phyloP scores from a whole-genome alignment of 92 coral and sea anemone species.

The Umimayanthus kanabou region DNA sequence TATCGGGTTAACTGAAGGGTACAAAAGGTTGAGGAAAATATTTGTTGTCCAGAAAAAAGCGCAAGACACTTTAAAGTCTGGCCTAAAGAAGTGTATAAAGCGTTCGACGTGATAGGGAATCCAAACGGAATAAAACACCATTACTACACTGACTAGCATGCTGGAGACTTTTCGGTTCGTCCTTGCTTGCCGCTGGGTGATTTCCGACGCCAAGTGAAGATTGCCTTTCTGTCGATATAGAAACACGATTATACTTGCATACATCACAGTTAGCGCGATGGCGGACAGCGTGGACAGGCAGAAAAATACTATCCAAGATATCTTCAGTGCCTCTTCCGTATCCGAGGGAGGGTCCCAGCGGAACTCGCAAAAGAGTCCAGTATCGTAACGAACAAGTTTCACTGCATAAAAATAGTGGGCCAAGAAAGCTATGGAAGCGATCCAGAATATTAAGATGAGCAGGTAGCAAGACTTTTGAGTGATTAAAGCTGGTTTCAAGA shows the following conservation, averaged over 20 bases:
- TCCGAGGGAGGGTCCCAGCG: slow-evolving; percentile 16
- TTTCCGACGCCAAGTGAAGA: background rate
- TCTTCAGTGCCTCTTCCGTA: slow-evolving; percentile 3
- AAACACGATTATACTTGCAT: slow-evolving; percentile 1
- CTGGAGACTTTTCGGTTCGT: background rate
- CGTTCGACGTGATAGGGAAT: background rate
- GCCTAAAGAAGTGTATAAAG: background rate
- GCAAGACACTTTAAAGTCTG: background rate
- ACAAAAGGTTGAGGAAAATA: slow-evolving; percentile 1
- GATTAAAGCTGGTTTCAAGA: background rate
- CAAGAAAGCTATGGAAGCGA: background rate
- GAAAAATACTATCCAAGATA: background rate
- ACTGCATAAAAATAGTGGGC: background rate
- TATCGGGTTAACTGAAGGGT: background rate
- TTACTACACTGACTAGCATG: background rate
- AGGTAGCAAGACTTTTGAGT: background rate
- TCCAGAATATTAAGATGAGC: background rate
- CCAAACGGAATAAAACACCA: background rate
- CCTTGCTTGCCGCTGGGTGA: background rate
- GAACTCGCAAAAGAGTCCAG: background rate
- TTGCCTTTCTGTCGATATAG: background rate
- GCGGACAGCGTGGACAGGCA: slow-evolving; percentile 5
- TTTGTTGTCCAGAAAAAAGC: background rate
- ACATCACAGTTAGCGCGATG: slow-evolving; percentile 11
- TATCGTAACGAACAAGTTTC: background rate